phyloP scores from a whole-genome alignment of 2,113 vertebrate genomes.

The Phalacrocorax pelagicus region DNA sequence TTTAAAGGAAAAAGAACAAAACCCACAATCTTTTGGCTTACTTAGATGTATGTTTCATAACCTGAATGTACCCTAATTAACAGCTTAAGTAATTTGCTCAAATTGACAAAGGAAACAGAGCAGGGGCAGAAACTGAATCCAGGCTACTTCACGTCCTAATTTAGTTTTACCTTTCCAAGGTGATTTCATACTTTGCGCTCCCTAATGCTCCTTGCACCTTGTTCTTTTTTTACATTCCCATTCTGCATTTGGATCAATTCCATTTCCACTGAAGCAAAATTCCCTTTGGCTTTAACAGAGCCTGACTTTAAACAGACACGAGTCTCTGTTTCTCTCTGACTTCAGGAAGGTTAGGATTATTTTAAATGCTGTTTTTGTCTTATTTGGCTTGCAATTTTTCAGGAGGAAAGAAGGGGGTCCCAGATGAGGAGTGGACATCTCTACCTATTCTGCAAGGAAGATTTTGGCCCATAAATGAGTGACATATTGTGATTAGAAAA shows the following conservation, averaged over 20 bases:
- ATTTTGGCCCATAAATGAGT: not conserved
- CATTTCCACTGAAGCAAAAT: conserved; percentile 37
- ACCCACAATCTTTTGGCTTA: not conserved
- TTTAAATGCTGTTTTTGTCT: not conserved
- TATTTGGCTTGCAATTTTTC: not conserved
- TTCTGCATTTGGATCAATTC: not conserved
- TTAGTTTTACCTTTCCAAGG: not conserved
- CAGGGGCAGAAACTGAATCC: not conserved
- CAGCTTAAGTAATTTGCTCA: not conserved
- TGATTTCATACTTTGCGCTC: not conserved
- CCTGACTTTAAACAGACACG: not conserved
- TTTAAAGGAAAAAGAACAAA: not conserved
- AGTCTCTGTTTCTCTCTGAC: not conserved
- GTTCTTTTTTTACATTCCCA: not conserved
- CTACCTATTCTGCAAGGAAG: not conserved
- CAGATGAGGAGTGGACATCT: not conserved
- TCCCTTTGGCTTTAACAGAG: conserved; percentile 11
- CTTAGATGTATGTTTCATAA: not conserved
- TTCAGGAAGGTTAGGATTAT: not conserved
- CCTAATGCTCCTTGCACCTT: not conserved
- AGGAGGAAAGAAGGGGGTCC: not conserved
- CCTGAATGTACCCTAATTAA: not conserved
- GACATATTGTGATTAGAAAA: not conserved
- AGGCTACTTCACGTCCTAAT: not conserved
- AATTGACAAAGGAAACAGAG: not conserved